These are phyloP conservation scores for Chaetura pelagica DNA, from an alignment of 2,113 vertebrate genomes.

Conservation along the genomic window DNA sequence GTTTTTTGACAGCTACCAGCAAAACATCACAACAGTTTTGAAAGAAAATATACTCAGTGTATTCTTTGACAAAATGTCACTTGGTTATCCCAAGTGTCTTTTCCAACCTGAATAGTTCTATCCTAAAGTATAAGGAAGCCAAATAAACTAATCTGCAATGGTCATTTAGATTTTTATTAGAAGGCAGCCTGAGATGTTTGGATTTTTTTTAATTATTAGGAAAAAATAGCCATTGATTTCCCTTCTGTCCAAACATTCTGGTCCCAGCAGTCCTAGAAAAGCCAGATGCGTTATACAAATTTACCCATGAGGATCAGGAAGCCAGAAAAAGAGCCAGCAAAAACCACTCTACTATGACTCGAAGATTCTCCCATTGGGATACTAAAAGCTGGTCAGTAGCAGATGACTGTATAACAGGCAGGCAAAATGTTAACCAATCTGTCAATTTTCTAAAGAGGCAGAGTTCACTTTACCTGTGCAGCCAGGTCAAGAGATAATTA, in stretches of 20 bases:
- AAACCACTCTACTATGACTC: not conserved
- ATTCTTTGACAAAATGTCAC: constrained; percentile 31
- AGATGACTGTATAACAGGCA: constrained; percentile 32
- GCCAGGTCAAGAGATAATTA: not conserved
- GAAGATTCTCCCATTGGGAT: not conserved
- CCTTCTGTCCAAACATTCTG: constrained; percentile 12
- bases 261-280: not conserved
- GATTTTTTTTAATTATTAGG: not conserved
- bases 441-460: not conserved
- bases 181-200: not conserved
- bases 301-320: constrained; percentile 24
- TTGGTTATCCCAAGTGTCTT: too few relatives aligned
- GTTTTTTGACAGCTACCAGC: not conserved
- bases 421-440: constrained; percentile 38
- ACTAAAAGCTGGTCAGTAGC: constrained; percentile 39
- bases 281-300: not conserved
- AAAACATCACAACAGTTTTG: not conserved
- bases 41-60: not conserved
- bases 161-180: constrained; percentile 54
- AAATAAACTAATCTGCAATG: constrained; percentile 42
- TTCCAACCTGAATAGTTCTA: not conserved
- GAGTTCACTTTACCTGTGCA: not conserved
- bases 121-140: not conserved
- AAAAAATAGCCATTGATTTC: constrained; percentile 46
- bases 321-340: not conserved